phyloP scores from a whole-genome alignment of 2,113 vertebrate species.

The Toxotes chatareus region DNA sequence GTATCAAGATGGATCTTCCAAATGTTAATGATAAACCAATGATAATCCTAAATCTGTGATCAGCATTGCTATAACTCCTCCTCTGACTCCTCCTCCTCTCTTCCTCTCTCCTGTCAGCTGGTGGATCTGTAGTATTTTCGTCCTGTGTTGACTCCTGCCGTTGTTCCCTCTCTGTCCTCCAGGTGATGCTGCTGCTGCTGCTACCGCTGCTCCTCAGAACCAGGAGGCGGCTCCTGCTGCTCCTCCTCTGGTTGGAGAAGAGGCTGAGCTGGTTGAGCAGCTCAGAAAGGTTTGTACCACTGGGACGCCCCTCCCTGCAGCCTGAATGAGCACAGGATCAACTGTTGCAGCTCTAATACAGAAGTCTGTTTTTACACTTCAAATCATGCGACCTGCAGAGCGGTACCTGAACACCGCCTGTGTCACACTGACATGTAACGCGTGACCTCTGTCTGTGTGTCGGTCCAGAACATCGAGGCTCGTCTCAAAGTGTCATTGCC shows the following conservation, averaged over 20 bases:
- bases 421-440: not conserved
- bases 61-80: too few species aligned
- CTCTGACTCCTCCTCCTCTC: too few species aligned
- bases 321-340: too few species aligned
- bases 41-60: too few species aligned
- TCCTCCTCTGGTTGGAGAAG: constrained; percentile 72
- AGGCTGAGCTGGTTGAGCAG: constrained; percentile 88
- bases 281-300: constrained; percentile 88
- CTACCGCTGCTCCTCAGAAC: not conserved
- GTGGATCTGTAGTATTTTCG: not conserved
- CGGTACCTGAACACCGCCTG: not conserved
- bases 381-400: too few species aligned
- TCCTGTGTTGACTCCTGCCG: not conserved
- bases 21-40: too few species aligned
- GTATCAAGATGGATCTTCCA: too few species aligned
- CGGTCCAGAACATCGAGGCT: constrained; percentile 92
- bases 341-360: too few species aligned
- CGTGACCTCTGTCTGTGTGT: not conserved
- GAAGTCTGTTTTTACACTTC: too few species aligned
- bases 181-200: constrained; percentile 52
- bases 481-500: constrained; percentile 94
- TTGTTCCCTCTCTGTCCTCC: not conserved
- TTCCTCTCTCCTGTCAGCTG: not conserved
- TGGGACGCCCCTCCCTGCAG: too few species aligned
- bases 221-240: constrained; percentile 37